phyloP scores from a whole-genome alignment of 1,140 invertebrate genomes.

The Panagrolaimus sp. region DNA sequence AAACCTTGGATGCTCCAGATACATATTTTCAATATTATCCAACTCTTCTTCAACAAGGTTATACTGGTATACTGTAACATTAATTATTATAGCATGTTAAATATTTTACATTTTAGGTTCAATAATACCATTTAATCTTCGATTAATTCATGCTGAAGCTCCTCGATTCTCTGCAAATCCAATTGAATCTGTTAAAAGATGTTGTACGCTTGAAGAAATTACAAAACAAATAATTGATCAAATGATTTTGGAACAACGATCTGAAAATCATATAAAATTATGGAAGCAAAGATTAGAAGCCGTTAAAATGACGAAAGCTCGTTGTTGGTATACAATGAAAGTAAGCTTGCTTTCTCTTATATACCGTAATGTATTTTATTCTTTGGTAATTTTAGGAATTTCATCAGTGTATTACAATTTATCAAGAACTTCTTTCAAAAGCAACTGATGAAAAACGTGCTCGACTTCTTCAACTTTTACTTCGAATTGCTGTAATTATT shows the following conservation, averaged over 20 bases:
- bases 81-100: no score
- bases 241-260: conserved; percentile 25
- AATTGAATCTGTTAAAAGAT: not conserved
- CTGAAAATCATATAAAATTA: conserved; percentile 19
- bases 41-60: conserved; percentile 1
- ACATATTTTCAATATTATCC: conserved; percentile 46
- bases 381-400: conserved; percentile 18
- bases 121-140: conserved; percentile 42
- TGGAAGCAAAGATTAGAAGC: conserved; percentile 36
- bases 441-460: not conserved
- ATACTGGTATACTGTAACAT: conserved; percentile 6
- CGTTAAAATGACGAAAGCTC: conserved; percentile 28
- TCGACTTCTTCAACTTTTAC: not conserved
- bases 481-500: not conserved
- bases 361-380: not conserved
- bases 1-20: conserved; percentile 50
- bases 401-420: conserved; percentile 23
- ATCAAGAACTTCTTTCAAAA: conserved; percentile 7
- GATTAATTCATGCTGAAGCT: conserved; percentile 45
- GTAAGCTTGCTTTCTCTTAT: not conserved
- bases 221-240: conserved; percentile 29
- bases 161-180: conserved; percentile 39
- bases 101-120: not conserved
- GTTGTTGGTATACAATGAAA: conserved; percentile 32
- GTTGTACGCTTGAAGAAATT: conserved; percentile 18